These are phyloP conservation scores for Conus ventricosus DNA, from an alignment of 1,140 invertebrate species.

Conservation along the genomic window DNA sequence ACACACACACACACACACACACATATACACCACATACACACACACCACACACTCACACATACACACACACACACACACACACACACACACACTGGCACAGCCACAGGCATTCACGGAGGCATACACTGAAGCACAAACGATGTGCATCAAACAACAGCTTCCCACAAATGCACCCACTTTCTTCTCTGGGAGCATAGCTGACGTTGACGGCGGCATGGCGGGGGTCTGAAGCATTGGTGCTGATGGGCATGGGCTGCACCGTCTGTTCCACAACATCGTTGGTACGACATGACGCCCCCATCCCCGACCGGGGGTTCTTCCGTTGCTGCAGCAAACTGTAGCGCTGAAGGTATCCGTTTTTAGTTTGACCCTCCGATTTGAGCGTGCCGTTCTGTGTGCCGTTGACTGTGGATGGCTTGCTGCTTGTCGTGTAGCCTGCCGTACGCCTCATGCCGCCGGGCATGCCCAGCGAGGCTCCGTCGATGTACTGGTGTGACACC, in stretches of 20 bases:
- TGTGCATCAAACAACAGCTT: neutral
- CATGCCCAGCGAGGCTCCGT: constrained; percentile 60
- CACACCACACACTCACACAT: too few species aligned
- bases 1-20: too few species aligned
- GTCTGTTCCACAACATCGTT: constrained; percentile 28
- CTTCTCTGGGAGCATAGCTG: constrained; percentile 14
- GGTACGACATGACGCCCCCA: neutral
- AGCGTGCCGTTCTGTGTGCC: constrained; percentile 39
- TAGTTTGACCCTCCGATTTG: constrained; percentile 32
- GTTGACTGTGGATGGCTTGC: constrained; percentile 26
- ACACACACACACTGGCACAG: too few species aligned
- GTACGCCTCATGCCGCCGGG: neutral
- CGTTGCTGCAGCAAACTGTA: constrained; percentile 62
- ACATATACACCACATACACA: too few species aligned
- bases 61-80: too few species aligned
- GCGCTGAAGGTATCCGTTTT: constrained; percentile 48
- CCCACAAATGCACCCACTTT: constrained; percentile 17
- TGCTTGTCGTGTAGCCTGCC: neutral
- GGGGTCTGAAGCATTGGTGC: neutral
- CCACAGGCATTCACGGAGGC: too few species aligned
- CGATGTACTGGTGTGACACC: constrained; percentile 64
- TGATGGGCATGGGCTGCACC: constrained; percentile 1
- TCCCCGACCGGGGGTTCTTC: constrained; percentile 32
- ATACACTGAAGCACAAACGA: neutral
- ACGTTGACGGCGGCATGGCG: neutral